These are phyloP conservation scores for Scolopax mira DNA, from an alignment of 2,113 vertebrate species.

Conservation along the genomic window DNA sequence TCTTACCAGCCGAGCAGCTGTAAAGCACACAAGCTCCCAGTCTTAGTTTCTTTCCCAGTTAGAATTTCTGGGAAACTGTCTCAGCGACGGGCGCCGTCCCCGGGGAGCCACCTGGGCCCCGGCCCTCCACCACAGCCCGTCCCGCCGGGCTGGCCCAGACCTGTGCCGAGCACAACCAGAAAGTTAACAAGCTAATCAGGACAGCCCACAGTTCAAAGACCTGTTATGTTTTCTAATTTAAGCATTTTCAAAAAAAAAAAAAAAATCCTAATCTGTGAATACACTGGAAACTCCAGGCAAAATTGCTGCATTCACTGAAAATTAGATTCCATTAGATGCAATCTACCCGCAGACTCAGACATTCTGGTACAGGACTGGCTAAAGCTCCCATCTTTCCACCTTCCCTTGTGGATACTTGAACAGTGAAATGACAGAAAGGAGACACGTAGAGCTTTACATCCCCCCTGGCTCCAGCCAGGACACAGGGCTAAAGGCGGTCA, in stretches of 20 bases:
- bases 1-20: not conserved
- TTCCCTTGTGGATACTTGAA: not conserved
- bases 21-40: not conserved
- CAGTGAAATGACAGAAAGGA: not conserved
- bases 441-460: not conserved
- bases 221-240: not conserved
- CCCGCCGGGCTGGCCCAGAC: not conserved
- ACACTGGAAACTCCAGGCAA: not conserved
- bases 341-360: not conserved
- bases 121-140: not conserved
- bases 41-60: too few species aligned
- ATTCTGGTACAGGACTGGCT: not conserved
- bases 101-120: not conserved
- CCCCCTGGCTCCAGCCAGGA: not conserved
- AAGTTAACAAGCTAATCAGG: not conserved
- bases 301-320: not conserved
- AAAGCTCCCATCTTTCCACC: not conserved
- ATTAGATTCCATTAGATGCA: not conserved
- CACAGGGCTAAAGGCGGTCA: not conserved
- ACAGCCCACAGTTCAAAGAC: not conserved
- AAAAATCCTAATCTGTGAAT: not conserved
- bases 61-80: conserved; percentile 20
- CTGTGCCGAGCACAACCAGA: not conserved
- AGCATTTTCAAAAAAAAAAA: not conserved
- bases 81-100: rapidly evolving